Evolutionary conservation across 2,888 invertebrate species (phyloP).

Genomic region (Melipona bicolor): DNA sequence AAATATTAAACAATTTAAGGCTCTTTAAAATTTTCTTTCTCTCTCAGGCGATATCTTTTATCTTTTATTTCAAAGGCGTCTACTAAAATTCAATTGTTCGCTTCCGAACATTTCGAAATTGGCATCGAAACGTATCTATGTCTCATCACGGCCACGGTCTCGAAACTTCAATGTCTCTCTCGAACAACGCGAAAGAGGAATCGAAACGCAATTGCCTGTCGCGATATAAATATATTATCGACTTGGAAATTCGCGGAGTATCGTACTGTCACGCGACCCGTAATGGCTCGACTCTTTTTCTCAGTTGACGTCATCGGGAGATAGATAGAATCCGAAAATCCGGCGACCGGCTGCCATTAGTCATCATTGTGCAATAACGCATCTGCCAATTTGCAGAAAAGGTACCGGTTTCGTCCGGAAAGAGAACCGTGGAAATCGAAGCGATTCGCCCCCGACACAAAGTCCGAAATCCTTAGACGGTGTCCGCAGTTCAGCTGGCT

Average conservation of each 20-base stretch:
- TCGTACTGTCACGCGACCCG: not conserved
- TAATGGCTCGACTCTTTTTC: not conserved
- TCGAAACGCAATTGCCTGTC: not conserved
- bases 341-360: slow-evolving; percentile 10
- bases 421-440: no score
- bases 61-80: not conserved
- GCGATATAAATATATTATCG: not conserved
- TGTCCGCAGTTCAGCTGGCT: slow-evolving; percentile 39
- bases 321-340: slow-evolving; percentile 23
- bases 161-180: not conserved
- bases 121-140: rapidly evolving
- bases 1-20: no score
- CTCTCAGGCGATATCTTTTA: not conserved
- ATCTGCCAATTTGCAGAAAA: slow-evolving; percentile 42
- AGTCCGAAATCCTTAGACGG: slow-evolving; percentile 30
- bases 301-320: not conserved
- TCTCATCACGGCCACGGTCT: not conserved
- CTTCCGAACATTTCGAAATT: not conserved
- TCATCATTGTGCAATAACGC: slow-evolving; percentile 50
- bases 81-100: not conserved
- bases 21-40: not conserved
- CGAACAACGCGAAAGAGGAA: not conserved
- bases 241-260: not conserved
- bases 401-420: not conserved
- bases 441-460: slow-evolving; percentile 34